phyloP scores from a whole-genome alignment of 1,140 invertebrate species.

The Potamilus streckersoni region DNA sequence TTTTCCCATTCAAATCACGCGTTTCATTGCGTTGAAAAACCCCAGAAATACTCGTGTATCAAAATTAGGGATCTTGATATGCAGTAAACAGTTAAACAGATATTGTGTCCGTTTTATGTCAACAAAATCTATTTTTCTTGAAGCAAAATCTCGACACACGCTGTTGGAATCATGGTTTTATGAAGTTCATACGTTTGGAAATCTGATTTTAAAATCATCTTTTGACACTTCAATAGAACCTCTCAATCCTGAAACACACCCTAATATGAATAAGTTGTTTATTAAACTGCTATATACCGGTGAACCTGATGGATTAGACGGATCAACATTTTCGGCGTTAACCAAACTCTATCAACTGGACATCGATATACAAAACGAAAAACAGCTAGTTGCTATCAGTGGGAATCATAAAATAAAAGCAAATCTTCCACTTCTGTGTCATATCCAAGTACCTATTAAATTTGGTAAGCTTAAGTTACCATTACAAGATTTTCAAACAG shows the following conservation, averaged over 20 bases:
- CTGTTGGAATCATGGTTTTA: slow-evolving; percentile 10
- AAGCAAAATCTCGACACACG: no score
- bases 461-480: slow-evolving; percentile 9
- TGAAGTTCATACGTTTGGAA: slow-evolving; percentile 7
- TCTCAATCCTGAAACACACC: slow-evolving; percentile 10
- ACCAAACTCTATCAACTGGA: slow-evolving; percentile 3
- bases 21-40: no score
- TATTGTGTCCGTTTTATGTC: no score
- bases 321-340: neutral
- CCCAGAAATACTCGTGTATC: no score
- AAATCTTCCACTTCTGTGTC: slow-evolving; percentile 7
- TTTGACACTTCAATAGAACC: slow-evolving; percentile 15
- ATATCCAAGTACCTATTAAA: slow-evolving; percentile 12
- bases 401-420: slow-evolving; percentile 7
- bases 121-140: no score
- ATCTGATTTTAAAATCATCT: neutral
- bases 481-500: neutral
- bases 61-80: no score
- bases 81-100: no score
- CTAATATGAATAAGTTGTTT: slow-evolving; percentile 22
- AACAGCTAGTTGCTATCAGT: neutral
- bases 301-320: slow-evolving; percentile 3
- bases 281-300: slow-evolving; percentile 6
- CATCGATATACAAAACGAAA: slow-evolving; percentile 1
- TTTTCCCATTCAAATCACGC: no score